Evolutionary conservation across 2,888 invertebrate species (phyloP), one percentile per base, ranked within the genome.

Genomic region (Bruchidius siliquastri): DNA sequence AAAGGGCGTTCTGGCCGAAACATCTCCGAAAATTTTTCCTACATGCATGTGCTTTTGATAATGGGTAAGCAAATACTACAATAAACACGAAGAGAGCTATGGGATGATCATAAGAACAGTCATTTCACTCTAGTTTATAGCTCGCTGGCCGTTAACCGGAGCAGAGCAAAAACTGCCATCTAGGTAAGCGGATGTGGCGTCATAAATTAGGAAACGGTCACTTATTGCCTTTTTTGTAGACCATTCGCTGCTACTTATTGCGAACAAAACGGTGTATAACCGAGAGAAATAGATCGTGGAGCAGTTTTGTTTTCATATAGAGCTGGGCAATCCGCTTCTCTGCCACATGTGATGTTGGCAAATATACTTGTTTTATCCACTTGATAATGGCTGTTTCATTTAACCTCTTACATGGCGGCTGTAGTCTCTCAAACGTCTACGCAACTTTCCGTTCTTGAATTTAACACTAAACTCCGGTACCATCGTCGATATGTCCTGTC

Each of bases 201-300:
- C 79, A 82, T 83, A 83, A 83, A 82, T 83, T 82, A 82, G 79
- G 77, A 77, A 74, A 75, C 68, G 79, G 79, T 78, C 80, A 80
- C 81, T 82, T 82, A 81, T 82, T 82, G 80, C 80, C 79, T 81
- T 79, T 81, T 81, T 77, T 79, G 79, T 74, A 79, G 76, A 73
- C 75, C 76, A 76, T 77, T 77, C 74, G 74, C 74, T 76, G 76
- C 77, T 74, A 73, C 76, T 73, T 74, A 71, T 74, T 69, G 32
- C 68, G 70, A 22, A 70, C 68, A 49, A 13, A 49, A 49, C 10
- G 49, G 8, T 49, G 49, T 49, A 49, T 49, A 49, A 49, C 3
- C 49, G 49, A 49, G 49, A 13, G 49, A 13, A 49, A 49, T 49
- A 49, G 18, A 49, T 49, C 49, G 49, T 49, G 13, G 3, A 49